Evolutionary conservation across 2,797 vertebrate genomes (phyloP).

Genomic region (Sebastes trivittatus): DNA sequence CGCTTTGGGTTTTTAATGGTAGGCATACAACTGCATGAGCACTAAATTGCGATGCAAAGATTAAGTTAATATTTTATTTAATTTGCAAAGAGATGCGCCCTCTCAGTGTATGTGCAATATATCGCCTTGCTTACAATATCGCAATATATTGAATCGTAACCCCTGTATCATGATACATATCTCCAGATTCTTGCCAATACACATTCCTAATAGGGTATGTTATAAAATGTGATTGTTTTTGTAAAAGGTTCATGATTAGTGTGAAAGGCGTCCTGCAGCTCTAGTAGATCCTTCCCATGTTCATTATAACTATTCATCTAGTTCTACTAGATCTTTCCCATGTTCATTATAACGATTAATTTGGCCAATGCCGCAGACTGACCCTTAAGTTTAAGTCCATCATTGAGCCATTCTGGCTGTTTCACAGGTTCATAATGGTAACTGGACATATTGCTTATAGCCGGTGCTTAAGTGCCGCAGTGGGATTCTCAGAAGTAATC

Average conservation of each 20-base stretch:
- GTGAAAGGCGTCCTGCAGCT: not conserved
- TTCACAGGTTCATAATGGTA: constrained; percentile 1
- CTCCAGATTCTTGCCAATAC: too few relatives aligned
- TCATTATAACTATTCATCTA: not conserved
- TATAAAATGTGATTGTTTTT: not conserved
- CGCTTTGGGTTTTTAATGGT: not conserved
- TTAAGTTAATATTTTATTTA: too few relatives aligned
- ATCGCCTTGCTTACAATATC: too few relatives aligned
- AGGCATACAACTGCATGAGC: not conserved
- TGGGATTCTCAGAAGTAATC: constrained; percentile 20
- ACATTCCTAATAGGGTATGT: fast-evolving
- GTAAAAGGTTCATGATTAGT: not conserved
- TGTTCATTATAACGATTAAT: not conserved
- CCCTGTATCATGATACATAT: too few relatives aligned
- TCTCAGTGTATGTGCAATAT: too few relatives aligned
- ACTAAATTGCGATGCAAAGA: not conserved
- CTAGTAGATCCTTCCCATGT: not conserved
- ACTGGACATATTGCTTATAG: constrained; percentile 3
- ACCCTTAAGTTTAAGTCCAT: constrained; percentile 4
- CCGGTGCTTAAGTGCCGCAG: not conserved
- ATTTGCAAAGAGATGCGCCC: too few relatives aligned
- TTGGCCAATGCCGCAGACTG: not conserved
- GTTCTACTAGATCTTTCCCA: not conserved
- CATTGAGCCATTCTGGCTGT: not conserved
- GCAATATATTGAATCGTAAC: too few relatives aligned